These are phyloP conservation scores for Sanderia malayensis DNA, from an alignment of 30 jellyfish, hydroid and myxozoan genomes.

Conservation along the genomic window DNA sequence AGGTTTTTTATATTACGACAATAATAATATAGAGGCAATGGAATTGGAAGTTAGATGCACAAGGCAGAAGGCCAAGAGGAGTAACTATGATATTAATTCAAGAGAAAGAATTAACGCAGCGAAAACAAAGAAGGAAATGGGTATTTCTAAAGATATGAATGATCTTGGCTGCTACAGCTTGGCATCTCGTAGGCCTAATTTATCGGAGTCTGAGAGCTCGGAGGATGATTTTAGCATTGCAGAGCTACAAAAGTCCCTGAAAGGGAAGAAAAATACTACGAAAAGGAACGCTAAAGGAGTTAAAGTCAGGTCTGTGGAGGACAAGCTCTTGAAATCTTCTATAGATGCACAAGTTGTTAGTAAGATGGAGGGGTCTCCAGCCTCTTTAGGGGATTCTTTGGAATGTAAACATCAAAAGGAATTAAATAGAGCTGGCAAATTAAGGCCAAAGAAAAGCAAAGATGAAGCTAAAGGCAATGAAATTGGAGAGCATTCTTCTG, in stretches of 20 bases:
- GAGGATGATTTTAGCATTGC: conserved; percentile 48
- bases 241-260: not conserved
- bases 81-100: not conserved
- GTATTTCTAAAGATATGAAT: too few relatives aligned
- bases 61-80: not conserved
- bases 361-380: too few relatives aligned
- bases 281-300: not conserved
- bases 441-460: not conserved
- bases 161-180: not conserved
- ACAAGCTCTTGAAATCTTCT: too few relatives aligned
- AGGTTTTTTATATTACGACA: not conserved
- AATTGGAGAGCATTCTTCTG: not conserved
- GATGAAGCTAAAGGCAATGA: not conserved
- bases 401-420: too few relatives aligned
- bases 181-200: conserved; percentile 10
- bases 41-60: not conserved
- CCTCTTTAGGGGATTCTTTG: too few relatives aligned
- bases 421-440: too few relatives aligned
- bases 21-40: not conserved
- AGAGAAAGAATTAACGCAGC: not conserved
- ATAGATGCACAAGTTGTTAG: too few relatives aligned
- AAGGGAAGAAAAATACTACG: not conserved
- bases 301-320: too few relatives aligned
- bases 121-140: too few relatives aligned
- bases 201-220: conserved; percentile 71